A percentile compares a stretch with the other conserved stretches of the same genome.
Conservation (phyloP, 2,797 vertebrate genomes). For the Propithecus perrieri region DNA sequence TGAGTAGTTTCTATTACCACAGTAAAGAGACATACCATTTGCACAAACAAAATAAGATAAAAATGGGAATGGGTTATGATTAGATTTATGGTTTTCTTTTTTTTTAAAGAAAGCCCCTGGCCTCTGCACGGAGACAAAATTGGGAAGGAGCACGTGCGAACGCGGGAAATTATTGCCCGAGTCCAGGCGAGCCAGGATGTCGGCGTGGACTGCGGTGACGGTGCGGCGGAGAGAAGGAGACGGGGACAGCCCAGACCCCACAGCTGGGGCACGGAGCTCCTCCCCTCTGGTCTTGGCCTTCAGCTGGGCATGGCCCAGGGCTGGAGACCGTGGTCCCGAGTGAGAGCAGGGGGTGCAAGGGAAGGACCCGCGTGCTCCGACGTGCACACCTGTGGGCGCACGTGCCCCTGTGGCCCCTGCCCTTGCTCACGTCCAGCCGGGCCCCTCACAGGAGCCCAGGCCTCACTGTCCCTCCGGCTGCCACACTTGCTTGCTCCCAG, state of each 20-base stretch:
- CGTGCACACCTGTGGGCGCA: fast-evolving
- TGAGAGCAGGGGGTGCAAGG: background rate
- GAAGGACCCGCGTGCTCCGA: background rate
- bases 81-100: background rate
- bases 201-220: too few relatives aligned
- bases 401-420: fast-evolving
- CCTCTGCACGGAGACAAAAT: background rate
- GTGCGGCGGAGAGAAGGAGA: background rate
- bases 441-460: background rate
- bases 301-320: background rate
- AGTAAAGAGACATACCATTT: conserved; percentile 9
- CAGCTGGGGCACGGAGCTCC: background rate
- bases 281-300: background rate
- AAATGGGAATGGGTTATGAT: conserved; percentile 10
- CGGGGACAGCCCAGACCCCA: background rate
- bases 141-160: background rate
- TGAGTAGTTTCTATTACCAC: background rate
- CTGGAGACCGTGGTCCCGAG: background rate
- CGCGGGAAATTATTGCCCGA: fast-evolving
- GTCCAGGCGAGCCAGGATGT: background rate
- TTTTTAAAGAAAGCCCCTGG: background rate
- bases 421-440: fast-evolving
- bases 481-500: background rate
- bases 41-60: conserved; percentile 2
- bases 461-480: too few relatives aligned